These are phyloP conservation scores for Agapornis roseicollis DNA, from an alignment of 2,113 vertebrate genomes.

Conservation along the genomic window DNA sequence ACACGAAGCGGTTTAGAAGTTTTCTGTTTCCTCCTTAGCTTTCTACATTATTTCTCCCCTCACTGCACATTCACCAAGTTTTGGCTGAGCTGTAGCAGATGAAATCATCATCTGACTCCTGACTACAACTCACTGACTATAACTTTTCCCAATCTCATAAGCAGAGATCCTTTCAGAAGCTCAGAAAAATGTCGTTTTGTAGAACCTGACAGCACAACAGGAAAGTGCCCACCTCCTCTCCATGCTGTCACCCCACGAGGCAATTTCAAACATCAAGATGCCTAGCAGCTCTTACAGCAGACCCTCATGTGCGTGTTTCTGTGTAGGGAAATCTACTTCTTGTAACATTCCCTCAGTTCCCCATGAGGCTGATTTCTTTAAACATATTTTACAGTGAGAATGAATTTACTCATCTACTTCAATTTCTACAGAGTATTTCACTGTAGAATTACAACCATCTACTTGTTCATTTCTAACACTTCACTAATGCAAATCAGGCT, in stretches of 20 bases:
- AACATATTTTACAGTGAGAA: neutral
- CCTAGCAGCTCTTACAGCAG: neutral
- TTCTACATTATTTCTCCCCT: neutral
- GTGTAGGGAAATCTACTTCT: neutral
- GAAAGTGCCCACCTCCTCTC: neutral
- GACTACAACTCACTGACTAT: neutral
- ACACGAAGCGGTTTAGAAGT: neutral
- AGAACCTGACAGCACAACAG: neutral
- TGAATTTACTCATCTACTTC: neutral
- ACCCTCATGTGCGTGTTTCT: fast-evolving
- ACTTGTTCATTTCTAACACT: neutral
- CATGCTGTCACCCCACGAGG: neutral
- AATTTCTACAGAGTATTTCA: neutral
- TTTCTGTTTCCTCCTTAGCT: neutral
- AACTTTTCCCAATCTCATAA: neutral
- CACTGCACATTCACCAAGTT: neutral
- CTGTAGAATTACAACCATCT: neutral
- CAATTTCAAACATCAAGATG: neutral
- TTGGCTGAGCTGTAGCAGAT: neutral
- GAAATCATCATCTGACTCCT: neutral
- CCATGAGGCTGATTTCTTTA: neutral
- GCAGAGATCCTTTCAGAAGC: neutral
- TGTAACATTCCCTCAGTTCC: neutral
- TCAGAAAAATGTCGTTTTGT: neutral
- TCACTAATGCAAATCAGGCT: neutral